phyloP scores from a whole-genome alignment of 1,140 invertebrate species.

The Pogonognathellus flavescens region DNA sequence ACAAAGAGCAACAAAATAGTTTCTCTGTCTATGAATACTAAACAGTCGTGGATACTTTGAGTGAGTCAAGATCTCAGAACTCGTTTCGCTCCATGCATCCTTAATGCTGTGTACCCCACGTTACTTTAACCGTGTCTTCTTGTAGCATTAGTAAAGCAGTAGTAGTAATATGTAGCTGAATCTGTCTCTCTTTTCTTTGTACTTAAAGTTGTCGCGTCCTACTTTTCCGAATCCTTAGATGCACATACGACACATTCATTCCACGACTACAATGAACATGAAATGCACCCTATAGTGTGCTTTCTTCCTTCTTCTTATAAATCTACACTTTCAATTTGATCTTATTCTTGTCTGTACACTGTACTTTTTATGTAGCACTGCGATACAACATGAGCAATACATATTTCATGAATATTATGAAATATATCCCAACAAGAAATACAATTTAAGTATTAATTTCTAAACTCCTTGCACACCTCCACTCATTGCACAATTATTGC shows the following conservation, averaged over 20 bases:
- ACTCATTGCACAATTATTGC: no score
- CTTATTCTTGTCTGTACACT: not conserved
- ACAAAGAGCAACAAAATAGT: no score
- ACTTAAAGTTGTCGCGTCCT: not conserved
- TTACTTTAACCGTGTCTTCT: not conserved
- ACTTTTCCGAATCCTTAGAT: constrained; percentile 8
- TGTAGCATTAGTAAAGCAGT: not conserved
- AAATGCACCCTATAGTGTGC: not conserved
- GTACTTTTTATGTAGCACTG: not conserved
- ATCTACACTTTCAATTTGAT: not conserved
- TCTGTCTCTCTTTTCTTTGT: not conserved
- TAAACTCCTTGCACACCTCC: no score
- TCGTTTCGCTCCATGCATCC: not conserved
- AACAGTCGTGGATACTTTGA: no score
- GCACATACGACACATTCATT: not conserved
- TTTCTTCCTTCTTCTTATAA: not conserved
- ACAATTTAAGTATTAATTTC: no score
- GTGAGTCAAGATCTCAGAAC: not conserved
- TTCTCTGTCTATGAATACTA: no score
- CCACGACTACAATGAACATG: not conserved
- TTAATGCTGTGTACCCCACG: not conserved
- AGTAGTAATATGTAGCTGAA: not conserved
- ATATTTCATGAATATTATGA: no score
- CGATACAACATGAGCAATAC: not conserved
- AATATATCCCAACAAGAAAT: no score